Evolutionary conservation across 2,113 vertebrate genomes (phyloP).

Genomic region (Grammomys dolichurus): DNA sequence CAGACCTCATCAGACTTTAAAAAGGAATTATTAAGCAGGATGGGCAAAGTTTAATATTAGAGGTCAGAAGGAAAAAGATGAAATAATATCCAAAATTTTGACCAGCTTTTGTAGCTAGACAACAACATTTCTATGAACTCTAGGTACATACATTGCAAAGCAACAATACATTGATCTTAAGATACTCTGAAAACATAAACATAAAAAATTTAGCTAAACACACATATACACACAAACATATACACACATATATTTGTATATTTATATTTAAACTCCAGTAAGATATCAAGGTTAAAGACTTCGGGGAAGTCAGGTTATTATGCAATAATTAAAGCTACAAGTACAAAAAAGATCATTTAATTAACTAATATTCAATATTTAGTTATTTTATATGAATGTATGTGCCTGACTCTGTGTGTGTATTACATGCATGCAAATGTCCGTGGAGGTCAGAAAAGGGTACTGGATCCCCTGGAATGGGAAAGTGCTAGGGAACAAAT

Average conservation of each 20-base stretch:
- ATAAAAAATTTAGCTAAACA: background rate
- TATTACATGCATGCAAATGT: background rate
- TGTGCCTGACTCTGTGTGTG: background rate
- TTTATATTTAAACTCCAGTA: constrained; percentile 8
- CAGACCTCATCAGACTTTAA: background rate
- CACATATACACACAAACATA: background rate
- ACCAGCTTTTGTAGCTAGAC: background rate
- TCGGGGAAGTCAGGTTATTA: background rate
- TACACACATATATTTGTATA: background rate
- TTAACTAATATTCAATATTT: background rate
- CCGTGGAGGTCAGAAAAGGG: background rate
- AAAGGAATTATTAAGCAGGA: background rate
- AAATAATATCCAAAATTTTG: background rate
- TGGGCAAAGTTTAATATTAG: background rate
- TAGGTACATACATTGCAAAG: constrained; percentile 27
- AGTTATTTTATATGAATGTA: background rate
- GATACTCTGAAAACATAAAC: background rate
- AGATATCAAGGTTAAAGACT: background rate
- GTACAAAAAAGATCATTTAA: background rate
- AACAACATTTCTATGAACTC: background rate
- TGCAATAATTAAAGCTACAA: constrained; percentile 20
- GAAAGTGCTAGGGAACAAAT: background rate
- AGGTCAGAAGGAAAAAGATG: background rate
- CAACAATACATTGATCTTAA: background rate
- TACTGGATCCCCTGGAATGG: background rate